Evolutionary conservation across 1,140 invertebrate genomes (phyloP).

Genomic region (Matsumurasca onukii): DNA sequence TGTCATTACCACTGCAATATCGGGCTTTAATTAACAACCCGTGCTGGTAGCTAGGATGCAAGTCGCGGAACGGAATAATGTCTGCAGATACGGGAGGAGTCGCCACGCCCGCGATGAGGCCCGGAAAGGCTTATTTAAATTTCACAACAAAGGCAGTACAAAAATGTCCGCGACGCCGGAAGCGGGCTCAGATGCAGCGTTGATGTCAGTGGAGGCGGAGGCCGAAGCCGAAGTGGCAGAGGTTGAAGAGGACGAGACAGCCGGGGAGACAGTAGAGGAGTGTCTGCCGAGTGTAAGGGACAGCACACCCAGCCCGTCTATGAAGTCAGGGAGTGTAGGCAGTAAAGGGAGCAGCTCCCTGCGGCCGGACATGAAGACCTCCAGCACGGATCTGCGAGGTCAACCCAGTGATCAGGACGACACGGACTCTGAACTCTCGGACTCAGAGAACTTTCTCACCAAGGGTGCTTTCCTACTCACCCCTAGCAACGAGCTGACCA

Average conservation of each 20-base stretch:
- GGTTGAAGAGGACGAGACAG: not conserved
- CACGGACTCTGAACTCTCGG: conserved; percentile 41
- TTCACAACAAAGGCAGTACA: conserved; percentile 19
- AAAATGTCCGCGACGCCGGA: conserved; percentile 28
- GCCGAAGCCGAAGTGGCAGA: not conserved
- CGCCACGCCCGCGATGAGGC: not conserved
- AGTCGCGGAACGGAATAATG: no score
- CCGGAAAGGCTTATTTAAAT: conserved; percentile 29
- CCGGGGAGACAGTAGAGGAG: not conserved
- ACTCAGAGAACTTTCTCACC: conserved; percentile 48
- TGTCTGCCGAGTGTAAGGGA: not conserved
- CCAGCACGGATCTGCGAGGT: conserved; percentile 1
- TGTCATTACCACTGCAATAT: not conserved
- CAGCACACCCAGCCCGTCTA: conserved; percentile 6
- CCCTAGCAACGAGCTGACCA: conserved; percentile 76
- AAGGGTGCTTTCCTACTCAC: conserved; percentile 77
- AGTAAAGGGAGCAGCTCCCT: conserved; percentile 22
- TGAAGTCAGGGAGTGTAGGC: conserved; percentile 23
- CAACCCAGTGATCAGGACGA: conserved; percentile 38
- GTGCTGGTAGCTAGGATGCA: no score
- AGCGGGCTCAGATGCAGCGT: conserved; percentile 22
- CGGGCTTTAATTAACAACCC: not conserved
- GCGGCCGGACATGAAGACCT: conserved; percentile 7
- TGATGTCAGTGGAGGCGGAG: conserved; percentile 21
- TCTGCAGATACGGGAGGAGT: not conserved